These are phyloP conservation scores for Aix galericulata DNA, from an alignment of 2,113 vertebrate species.

Conservation along the genomic window DNA sequence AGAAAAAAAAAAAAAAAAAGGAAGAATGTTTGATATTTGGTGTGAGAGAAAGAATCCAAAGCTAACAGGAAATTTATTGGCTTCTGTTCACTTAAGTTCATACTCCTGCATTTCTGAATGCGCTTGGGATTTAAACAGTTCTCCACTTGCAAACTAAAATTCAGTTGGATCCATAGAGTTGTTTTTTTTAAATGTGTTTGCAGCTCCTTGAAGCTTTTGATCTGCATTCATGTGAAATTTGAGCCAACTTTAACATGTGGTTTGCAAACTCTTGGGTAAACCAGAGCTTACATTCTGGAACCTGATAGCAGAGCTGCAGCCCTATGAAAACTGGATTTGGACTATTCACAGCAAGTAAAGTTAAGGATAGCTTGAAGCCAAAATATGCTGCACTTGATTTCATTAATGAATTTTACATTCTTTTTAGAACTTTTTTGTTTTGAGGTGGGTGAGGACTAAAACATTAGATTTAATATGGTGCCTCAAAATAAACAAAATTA, in stretches of 20 bases:
- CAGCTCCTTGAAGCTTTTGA: constrained; percentile 42
- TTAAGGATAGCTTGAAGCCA: not conserved
- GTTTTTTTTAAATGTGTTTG: not conserved
- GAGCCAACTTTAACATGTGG: constrained; percentile 36
- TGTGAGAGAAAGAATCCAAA: constrained; percentile 27
- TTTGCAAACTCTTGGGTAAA: constrained; percentile 15
- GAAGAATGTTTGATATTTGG: not conserved
- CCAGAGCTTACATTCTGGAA: not conserved
- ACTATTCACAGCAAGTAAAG: not conserved
- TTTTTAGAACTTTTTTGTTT: not conserved
- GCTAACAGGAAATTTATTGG: constrained; percentile 29
- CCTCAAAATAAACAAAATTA: not conserved
- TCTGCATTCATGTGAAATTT: not conserved
- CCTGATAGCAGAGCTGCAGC: not conserved
- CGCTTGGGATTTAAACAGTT: not conserved
- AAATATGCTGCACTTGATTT: not conserved
- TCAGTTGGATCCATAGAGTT: not conserved
- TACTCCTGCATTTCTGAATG: not conserved
- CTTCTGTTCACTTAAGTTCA: not conserved
- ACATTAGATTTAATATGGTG: not conserved
- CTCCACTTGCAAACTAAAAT: constrained; percentile 1
- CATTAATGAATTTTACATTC: not conserved
- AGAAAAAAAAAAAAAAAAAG: not conserved
- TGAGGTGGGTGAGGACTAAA: not conserved
- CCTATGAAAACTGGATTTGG: not conserved